phyloP scores from a whole-genome alignment of 1,140 invertebrate species.

The Bicyclus anynana region DNA sequence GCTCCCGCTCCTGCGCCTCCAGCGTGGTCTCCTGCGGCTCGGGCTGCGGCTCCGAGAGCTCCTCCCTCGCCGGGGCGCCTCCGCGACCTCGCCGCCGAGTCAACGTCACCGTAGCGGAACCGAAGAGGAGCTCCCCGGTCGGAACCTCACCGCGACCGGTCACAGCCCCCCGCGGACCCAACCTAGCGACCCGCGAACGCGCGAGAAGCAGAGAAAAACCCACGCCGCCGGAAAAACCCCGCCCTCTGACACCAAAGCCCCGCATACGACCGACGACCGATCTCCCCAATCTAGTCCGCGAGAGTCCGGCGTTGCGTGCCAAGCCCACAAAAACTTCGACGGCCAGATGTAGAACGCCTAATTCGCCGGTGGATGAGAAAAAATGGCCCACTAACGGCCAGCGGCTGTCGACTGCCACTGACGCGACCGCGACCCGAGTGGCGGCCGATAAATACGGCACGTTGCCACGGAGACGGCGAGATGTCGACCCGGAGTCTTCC shows the following conservation, averaged over 20 bases:
- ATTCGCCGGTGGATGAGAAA: slow-evolving; percentile 83
- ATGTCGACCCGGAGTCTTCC: slow-evolving; percentile 76
- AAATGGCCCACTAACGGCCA: slow-evolving; percentile 79
- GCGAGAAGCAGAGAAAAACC: slow-evolving; percentile 78
- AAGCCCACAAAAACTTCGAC: slow-evolving; percentile 79
- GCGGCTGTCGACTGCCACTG: slow-evolving; percentile 52
- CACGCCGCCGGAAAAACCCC: slow-evolving; percentile 56
- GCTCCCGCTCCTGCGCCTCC: slow-evolving; percentile 82
- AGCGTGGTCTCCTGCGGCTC: slow-evolving; percentile 87
- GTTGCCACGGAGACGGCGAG: slow-evolving; percentile 82
- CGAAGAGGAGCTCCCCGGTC: slow-evolving; percentile 54
- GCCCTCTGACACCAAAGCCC: slow-evolving; percentile 76
- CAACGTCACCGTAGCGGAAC: slow-evolving; percentile 62
- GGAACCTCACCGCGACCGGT: slow-evolving; percentile 74
- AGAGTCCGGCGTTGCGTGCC: slow-evolving; percentile 72
- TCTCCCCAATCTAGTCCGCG: slow-evolving; percentile 72
- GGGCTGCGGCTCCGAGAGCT: slow-evolving; percentile 86
- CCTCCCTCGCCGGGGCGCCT: slow-evolving; percentile 77
- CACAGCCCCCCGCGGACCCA: slow-evolving; percentile 73
- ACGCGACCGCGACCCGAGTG: slow-evolving; percentile 72
- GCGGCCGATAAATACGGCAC: slow-evolving; percentile 86
- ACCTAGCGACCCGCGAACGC: slow-evolving; percentile 71
- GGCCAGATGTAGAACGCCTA: slow-evolving; percentile 78
- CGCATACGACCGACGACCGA: slow-evolving; percentile 77
- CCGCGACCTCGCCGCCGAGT: slow-evolving; percentile 59